phyloP scores from a whole-genome alignment of 1,140 invertebrate genomes.

The Hydropsyche tenuis region DNA sequence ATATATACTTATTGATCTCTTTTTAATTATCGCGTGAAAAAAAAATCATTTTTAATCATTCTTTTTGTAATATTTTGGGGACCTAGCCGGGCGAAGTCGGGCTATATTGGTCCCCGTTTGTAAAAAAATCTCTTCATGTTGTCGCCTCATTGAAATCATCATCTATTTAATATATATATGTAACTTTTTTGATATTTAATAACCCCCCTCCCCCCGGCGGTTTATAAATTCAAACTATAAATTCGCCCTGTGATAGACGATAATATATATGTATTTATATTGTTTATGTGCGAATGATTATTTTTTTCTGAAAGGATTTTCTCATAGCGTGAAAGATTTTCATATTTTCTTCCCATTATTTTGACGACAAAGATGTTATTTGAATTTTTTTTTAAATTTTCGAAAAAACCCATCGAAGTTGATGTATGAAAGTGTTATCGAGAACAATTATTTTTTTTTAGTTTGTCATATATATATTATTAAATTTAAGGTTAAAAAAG shows the following conservation, averaged over 20 bases:
- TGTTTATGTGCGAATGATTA: not conserved
- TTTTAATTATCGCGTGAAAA: not conserved
- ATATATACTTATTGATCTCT: conserved; percentile 35
- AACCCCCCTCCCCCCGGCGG: conserved; percentile 28
- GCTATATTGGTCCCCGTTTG: not conserved
- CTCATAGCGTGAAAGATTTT: not conserved
- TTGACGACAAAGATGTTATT: conserved; percentile 23
- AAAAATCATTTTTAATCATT: conserved; percentile 14
- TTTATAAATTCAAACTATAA: conserved; percentile 48
- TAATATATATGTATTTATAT: conserved; percentile 27
- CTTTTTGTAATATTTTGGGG: not conserved
- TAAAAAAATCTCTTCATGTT: conserved; percentile 3
- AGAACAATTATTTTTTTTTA: conserved; percentile 34
- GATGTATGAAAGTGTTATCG: conserved; percentile 11
- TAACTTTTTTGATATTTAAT: conserved; percentile 45
- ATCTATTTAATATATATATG: conserved; percentile 22
- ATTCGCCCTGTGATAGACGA: conserved; percentile 47
- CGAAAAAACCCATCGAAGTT: conserved; percentile 39
- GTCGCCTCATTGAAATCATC: conserved; percentile 36
- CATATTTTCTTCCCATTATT: conserved; percentile 16
- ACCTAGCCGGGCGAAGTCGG: conserved; percentile 20
- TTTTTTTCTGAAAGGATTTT: conserved; percentile 21
- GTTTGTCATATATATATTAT: conserved; percentile 37
- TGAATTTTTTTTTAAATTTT: too few species aligned
- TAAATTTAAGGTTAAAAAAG: conserved; percentile 38